Evolutionary conservation across 2,113 vertebrate genomes (phyloP).

Genomic region (Grantiella picta): DNA sequence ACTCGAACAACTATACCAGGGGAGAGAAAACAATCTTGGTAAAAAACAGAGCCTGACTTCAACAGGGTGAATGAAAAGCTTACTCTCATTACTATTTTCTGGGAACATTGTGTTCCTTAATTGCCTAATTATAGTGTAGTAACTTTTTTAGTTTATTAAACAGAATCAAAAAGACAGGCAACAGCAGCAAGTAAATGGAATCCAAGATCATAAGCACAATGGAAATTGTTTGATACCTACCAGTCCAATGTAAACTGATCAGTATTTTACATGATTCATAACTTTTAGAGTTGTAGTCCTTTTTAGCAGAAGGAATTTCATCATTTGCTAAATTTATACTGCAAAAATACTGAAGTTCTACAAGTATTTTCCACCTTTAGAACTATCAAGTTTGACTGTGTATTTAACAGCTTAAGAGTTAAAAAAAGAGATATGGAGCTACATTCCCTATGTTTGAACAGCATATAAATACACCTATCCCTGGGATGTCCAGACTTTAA

Average conservation of each 20-base stretch:
- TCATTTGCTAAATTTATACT: neutral
- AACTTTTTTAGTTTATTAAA: neutral
- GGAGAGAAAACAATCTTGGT: neutral
- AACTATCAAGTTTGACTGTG: neutral
- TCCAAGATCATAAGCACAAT: neutral
- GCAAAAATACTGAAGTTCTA: neutral
- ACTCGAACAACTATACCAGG: neutral
- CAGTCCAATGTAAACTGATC: neutral
- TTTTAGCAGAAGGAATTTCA: neutral
- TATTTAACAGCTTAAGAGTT: neutral
- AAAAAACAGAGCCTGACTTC: neutral
- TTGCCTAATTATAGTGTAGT: neutral
- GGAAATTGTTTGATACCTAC: neutral
- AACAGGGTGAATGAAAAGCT: neutral
- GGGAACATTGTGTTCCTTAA: neutral
- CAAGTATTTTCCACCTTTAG: neutral
- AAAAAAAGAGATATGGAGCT: neutral
- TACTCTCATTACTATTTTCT: neutral
- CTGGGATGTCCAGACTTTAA: neutral
- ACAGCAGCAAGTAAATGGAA: neutral
- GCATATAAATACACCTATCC: neutral
- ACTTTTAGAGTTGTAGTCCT: neutral
- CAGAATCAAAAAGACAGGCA: neutral
- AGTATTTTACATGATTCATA: neutral
- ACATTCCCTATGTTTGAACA: neutral